Conservation (phyloP, 2,113 vertebrate species). For the Notothenia coriiceps region DNA sequence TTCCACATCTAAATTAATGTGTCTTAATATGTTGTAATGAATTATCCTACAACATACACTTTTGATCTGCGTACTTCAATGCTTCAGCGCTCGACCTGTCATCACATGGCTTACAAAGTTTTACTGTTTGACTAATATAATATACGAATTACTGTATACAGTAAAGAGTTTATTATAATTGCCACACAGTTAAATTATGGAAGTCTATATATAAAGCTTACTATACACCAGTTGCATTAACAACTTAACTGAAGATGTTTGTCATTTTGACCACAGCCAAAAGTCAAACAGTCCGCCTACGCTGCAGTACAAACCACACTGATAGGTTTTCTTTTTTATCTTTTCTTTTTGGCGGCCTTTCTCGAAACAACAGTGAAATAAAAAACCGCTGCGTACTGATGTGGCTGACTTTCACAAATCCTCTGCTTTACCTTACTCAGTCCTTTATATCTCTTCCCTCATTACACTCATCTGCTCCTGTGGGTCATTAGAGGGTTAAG, state of each 20-base stretch:
- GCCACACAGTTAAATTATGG: too few relatives aligned
- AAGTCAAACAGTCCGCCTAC: background rate
- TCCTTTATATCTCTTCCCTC: background rate
- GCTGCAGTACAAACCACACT: background rate
- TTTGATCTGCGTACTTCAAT: background rate
- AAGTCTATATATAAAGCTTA: too few relatives aligned
- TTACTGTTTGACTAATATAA: background rate
- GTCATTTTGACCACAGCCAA: background rate
- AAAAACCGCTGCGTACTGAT: background rate
- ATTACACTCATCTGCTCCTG: background rate
- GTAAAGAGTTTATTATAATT: too few relatives aligned
- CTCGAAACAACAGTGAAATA: background rate
- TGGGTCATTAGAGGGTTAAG: constrained; percentile 17
- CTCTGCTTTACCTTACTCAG: too few relatives aligned
- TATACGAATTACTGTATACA: background rate
- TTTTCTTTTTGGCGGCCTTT: background rate
- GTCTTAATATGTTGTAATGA: background rate
- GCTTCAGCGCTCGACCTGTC: background rate
- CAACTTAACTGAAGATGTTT: too few relatives aligned
- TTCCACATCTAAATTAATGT: background rate
- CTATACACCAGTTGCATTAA: too few relatives aligned
- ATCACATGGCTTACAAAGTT: background rate
- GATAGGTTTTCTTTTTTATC: background rate
- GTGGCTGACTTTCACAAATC: background rate
- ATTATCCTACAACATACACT: background rate